These are phyloP conservation scores for Montipora sp. DNA, from an alignment of 64 coral and sea anemone genomes.

Conservation along the genomic window DNA sequence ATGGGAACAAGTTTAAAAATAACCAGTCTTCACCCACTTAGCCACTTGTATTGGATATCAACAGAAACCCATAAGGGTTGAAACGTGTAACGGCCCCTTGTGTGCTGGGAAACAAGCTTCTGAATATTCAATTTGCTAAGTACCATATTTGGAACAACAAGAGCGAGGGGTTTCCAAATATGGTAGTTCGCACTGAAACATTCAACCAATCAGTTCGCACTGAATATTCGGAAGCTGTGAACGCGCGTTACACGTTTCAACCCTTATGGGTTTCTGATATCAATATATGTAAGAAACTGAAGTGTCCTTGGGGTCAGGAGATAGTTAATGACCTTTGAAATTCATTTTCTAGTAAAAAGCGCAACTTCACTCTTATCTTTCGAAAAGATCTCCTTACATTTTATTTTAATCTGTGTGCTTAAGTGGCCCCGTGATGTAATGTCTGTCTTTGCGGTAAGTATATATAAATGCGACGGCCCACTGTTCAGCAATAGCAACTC, in stretches of 20 bases:
- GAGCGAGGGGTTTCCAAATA: too few species aligned
- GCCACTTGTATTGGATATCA: neutral
- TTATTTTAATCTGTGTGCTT: neutral
- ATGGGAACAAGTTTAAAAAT: neutral
- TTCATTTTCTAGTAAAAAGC: neutral
- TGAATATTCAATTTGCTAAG: too few species aligned
- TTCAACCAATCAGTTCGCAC: too few species aligned
- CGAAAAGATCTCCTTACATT: conserved; percentile 13
- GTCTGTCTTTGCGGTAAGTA: neutral
- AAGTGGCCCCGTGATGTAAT: too few species aligned
- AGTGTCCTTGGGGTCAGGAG: neutral
- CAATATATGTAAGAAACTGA: neutral
- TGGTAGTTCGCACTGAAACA: too few species aligned
- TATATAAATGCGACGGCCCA: neutral
- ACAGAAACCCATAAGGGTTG: too few species aligned
- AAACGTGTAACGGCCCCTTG: too few species aligned
- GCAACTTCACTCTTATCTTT: neutral
- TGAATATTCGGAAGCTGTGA: too few species aligned
- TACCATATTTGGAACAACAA: too few species aligned
- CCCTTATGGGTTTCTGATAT: too few species aligned
- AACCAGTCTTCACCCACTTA: neutral
- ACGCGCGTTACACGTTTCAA: too few species aligned
- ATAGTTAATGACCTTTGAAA: neutral
- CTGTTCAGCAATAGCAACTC: neutral
- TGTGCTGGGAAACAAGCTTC: too few species aligned